These are phyloP conservation scores for Seladonia tumulorum DNA, from an alignment of 2,888 invertebrate species.

Conservation along the genomic window DNA sequence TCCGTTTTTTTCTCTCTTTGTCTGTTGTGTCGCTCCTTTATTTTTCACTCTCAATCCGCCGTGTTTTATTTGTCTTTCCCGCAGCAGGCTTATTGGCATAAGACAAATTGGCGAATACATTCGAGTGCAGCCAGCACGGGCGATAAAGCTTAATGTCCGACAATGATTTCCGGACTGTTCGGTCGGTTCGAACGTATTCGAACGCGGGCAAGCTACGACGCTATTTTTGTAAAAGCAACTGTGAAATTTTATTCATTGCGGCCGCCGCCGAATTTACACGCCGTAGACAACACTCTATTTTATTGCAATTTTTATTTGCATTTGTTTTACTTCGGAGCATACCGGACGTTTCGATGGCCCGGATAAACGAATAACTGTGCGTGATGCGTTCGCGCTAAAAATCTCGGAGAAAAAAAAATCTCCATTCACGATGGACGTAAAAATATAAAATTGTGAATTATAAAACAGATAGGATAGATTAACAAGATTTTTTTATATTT, in stretches of 20 bases:
- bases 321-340: neutral
- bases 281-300: conserved; percentile 24
- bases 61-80: conserved; percentile 33
- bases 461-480: neutral
- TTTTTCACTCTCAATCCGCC: conserved; percentile 11
- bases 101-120: conserved; percentile 48
- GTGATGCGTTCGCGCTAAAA: neutral
- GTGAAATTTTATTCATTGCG: conserved; percentile 42
- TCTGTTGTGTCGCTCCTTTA: neutral
- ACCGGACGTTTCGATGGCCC: neutral
- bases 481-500: neutral
- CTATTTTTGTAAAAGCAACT: conserved; percentile 35
- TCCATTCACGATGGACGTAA: neutral
- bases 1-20: neutral
- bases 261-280: conserved; percentile 9
- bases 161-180: conserved; percentile 51
- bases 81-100: conserved; percentile 41
- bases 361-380: neutral
- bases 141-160: conserved; percentile 48
- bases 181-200: conserved; percentile 24
- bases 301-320: conserved; percentile 29
- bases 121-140: conserved; percentile 12
- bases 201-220: conserved; percentile 6
- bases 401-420: neutral
- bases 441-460: neutral